Conservation (phyloP, 2,797 vertebrate species). For the Danionella dracula region DNA sequence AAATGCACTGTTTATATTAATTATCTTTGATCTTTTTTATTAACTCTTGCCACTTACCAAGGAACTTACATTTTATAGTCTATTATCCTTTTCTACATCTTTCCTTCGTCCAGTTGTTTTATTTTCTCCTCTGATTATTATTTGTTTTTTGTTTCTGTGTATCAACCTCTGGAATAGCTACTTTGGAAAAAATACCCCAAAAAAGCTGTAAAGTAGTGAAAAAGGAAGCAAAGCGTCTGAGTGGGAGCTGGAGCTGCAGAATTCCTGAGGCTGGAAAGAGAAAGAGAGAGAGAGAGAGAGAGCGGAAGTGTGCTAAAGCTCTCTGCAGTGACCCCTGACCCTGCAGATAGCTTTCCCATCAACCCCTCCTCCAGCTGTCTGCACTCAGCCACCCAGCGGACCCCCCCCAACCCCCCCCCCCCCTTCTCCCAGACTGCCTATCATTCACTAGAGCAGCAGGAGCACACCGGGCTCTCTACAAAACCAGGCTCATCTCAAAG, state of each 20-base stretch:
- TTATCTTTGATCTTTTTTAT: too few species aligned
- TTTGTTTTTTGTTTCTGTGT: too few species aligned
- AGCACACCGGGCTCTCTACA: slow-evolving; percentile 3
- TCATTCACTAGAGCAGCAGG: slow-evolving; percentile 21
- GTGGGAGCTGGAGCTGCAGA: slow-evolving; percentile 38
- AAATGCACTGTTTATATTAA: too few species aligned
- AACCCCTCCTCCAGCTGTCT: slow-evolving; percentile 65
- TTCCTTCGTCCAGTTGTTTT: too few species aligned
- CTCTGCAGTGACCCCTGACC: slow-evolving; percentile 51
- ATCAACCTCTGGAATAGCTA: too few species aligned
- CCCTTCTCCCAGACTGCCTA: background rate
- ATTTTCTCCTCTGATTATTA: too few species aligned
- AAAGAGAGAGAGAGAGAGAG: background rate
- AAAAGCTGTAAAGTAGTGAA: background rate
- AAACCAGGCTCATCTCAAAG: background rate
- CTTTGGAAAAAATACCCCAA: too few species aligned
- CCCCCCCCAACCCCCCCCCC: slow-evolving; percentile 11
- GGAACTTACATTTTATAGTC: too few species aligned
- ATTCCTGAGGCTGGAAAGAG: slow-evolving; percentile 41
- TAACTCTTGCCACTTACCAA: too few species aligned
- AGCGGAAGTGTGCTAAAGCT: slow-evolving; percentile 69
- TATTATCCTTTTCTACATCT: too few species aligned
- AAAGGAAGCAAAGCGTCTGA: slow-evolving; percentile 5
- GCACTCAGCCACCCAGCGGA: slow-evolving; percentile 45
- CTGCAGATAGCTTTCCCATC: slow-evolving; percentile 68